Base-by-base conservation (phyloP, 1,140 invertebrate genomes). In the Spodoptera frugiperda region DNA sequence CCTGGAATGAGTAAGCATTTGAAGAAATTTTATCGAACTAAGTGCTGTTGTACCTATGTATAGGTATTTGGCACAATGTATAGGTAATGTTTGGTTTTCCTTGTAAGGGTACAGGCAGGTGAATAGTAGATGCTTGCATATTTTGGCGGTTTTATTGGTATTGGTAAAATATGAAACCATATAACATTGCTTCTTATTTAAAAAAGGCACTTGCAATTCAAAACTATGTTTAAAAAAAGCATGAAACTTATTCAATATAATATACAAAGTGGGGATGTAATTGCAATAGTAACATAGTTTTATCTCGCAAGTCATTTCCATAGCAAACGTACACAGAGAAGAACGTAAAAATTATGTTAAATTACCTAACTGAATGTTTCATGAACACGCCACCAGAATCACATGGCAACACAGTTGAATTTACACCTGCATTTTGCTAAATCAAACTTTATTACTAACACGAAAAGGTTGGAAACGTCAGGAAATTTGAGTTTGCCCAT, bases 291-390 rank as follows among this genome's bases (percentile, higher is more conserved):
- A 33, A 68, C 65, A 68, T 30, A 30, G 25, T 51, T 67, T 53
- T 51, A 53, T 53, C 49, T 44, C n/a, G n/a, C 10, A 14, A 21
- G 21, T 46, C 30, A 68, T 68, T 68, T 68, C 65, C 65, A 68
- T 68, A 68, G n/a, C 48, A 72, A 72, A 72, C 51, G n/a, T 57
- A 57, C 53, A 70, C 49, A 54, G 10, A 72, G 51, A 30, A 46
- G 15, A 57, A 72, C 53, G 17, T 19, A 55, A 72, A 68, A 68
- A 48, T 53, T 30, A 11, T 33, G 21, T 53, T 68, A 30, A 68
- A 68, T 53, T 68, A 68, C 48, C 30, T 53, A 68, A 68, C 65
- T 68, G 65, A 68, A 68, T 68, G 48, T 68, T 68, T 72, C 33
- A 72, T 57, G 68, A 55, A 33, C 68, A 55, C 57, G 51, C 68